Percentiles rank a stretch among this genome's conserved stretches.
These are phyloP conservation scores for Alces alces DNA, from an alignment of 2,113 vertebrate genomes.

Conservation along the genomic window DNA sequence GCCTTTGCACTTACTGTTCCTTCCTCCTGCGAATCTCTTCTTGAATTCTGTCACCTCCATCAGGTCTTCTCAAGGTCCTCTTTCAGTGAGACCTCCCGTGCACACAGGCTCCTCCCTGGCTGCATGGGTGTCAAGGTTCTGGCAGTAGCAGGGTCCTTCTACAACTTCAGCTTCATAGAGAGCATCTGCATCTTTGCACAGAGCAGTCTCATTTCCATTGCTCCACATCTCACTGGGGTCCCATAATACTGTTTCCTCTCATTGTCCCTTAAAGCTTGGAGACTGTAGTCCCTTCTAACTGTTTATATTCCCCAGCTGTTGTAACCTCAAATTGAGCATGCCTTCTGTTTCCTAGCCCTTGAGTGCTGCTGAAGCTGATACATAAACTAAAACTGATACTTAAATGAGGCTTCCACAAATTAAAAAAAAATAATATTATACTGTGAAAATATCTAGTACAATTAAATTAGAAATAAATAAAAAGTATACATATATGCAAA, in stretches of 20 bases:
- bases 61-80: not conserved
- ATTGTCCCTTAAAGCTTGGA: not conserved
- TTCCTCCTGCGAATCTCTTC: not conserved
- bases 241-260: not conserved
- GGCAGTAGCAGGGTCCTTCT: not conserved
- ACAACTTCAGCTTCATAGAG: not conserved
- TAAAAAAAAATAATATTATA: not conserved
- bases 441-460: not conserved
- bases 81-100: not conserved
- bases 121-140: not conserved
- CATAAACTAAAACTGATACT: not conserved
- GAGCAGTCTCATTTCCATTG: not conserved
- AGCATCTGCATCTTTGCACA: not conserved
- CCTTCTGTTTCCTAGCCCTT: not conserved
- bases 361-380: not conserved
- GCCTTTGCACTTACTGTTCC: not conserved
- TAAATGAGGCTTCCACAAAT: not conserved
- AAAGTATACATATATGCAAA: not conserved
- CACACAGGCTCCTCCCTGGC: not conserved
- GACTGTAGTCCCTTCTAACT: not conserved
- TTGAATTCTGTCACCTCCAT: not conserved
- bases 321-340: not conserved
- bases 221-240: not conserved
- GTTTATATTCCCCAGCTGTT: not conserved
- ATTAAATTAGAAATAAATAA: not conserved